These are phyloP conservation scores for Lamprotornis superbus DNA, from an alignment of 2,113 vertebrate species.

Conservation along the genomic window DNA sequence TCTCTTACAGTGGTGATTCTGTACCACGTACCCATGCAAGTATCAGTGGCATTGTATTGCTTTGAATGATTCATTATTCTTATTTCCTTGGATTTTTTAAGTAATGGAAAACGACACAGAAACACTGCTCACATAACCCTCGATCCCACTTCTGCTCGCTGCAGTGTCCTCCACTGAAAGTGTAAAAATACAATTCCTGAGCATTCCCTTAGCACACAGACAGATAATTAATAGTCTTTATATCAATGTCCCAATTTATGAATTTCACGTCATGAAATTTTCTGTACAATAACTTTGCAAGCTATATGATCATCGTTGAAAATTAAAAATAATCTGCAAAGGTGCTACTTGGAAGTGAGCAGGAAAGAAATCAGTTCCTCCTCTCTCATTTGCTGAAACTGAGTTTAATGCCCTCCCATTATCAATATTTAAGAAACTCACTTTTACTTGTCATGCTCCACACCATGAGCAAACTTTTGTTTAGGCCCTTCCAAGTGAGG, in stretches of 20 bases:
- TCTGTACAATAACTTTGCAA: not conserved
- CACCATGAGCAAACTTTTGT: not conserved
- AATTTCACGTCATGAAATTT: not conserved
- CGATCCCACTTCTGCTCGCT: not conserved
- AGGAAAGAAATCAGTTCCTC: not conserved
- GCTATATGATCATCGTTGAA: not conserved
- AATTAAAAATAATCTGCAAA: not conserved
- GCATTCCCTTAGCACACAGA: not conserved
- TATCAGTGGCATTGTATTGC: not conserved
- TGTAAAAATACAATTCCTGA: not conserved
- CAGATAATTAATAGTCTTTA: not conserved
- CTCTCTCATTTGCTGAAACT: not conserved
- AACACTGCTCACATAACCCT: not conserved
- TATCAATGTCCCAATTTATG: not conserved
- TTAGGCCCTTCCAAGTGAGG: not conserved
- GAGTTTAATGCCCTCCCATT: not conserved
- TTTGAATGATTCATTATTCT: not conserved
- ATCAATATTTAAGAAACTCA: not conserved
- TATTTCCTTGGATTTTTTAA: not conserved
- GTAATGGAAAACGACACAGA: not conserved
- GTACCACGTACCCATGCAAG: not conserved
- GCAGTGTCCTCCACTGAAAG: not conserved
- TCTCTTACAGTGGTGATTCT: not conserved
- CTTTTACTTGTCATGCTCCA: not conserved
- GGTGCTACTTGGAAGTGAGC: not conserved